Evolutionary conservation across 2,888 invertebrate species (phyloP).

Genomic region (Volucella bombylans): DNA sequence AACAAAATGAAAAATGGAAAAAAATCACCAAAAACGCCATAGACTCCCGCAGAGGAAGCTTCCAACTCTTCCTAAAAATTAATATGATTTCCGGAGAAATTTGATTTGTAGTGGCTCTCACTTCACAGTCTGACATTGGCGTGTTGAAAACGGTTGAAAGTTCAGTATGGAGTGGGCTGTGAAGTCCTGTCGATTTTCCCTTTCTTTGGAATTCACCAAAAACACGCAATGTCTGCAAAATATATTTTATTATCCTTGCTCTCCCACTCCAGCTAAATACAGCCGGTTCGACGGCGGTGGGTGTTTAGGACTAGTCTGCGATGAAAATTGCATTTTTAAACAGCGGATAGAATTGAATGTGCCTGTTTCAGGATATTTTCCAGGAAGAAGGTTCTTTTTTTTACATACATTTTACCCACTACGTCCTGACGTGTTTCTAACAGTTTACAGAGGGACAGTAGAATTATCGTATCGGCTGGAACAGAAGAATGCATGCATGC

Average conservation of each 20-base stretch:
- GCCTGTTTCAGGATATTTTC: slow-evolving; percentile 38
- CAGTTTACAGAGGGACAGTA: slow-evolving; percentile 25
- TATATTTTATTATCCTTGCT: slow-evolving; percentile 57
- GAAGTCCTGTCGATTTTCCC: slow-evolving; percentile 61
- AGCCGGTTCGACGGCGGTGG: not conserved
- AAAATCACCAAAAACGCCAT: slow-evolving; percentile 19
- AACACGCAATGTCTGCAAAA: slow-evolving; percentile 71
- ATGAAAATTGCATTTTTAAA: slow-evolving; percentile 57
- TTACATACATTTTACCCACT: slow-evolving; percentile 27
- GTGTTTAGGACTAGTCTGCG: slow-evolving; percentile 34
- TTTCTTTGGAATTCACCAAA: slow-evolving; percentile 51
- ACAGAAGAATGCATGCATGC: slow-evolving; percentile 31
- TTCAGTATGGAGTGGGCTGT: slow-evolving; percentile 14
- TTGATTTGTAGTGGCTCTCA: slow-evolving; percentile 60
- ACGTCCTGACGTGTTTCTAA: slow-evolving; percentile 47
- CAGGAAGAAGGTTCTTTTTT: slow-evolving; percentile 50
- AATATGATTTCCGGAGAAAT: slow-evolving; percentile 68
- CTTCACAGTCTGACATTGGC: slow-evolving; percentile 62
- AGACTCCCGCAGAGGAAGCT: slow-evolving; percentile 43
- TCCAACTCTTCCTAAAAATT: slow-evolving; percentile 55
- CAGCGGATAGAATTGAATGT: slow-evolving; percentile 42
- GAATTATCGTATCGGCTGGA: not conserved
- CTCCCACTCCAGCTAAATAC: not conserved
- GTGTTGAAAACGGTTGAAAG: slow-evolving; percentile 7
- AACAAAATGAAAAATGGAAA: slow-evolving; percentile 18